Evolutionary conservation across 2,797 vertebrate species (phyloP).

Genomic region (Myotis findleyi): DNA sequence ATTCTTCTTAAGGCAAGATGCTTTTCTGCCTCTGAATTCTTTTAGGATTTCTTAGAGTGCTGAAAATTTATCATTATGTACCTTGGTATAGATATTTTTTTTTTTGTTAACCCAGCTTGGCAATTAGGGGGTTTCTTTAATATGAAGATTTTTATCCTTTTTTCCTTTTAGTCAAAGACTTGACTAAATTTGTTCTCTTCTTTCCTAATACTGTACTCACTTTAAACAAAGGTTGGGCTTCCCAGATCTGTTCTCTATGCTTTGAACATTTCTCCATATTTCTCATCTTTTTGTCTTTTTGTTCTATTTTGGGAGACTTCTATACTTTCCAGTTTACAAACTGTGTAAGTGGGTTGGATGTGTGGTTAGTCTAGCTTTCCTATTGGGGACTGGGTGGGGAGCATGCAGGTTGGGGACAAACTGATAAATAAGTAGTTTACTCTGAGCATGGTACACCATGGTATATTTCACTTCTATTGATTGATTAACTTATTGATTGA

Average conservation of each 20-base stretch:
- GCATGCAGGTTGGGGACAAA: background rate
- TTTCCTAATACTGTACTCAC: background rate
- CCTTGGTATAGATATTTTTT: background rate
- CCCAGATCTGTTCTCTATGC: background rate
- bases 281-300: background rate
- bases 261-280: background rate
- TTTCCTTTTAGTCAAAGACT: background rate
- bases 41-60: background rate
- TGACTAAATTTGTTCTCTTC: background rate
- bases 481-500: background rate
- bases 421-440: background rate
- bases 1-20: background rate
- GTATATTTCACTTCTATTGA: background rate
- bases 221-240: background rate
- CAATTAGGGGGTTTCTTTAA: background rate
- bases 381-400: background rate
- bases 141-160: background rate
- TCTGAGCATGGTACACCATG: background rate
- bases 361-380: background rate
- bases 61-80: background rate
- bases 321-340: background rate
- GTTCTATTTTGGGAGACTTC: background rate
- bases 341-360: background rate
- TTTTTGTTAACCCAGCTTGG: background rate
- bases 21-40: background rate